These are phyloP conservation scores for Calliphora vomitoria DNA, from an alignment of 2,888 invertebrate genomes.

Conservation along the genomic window DNA sequence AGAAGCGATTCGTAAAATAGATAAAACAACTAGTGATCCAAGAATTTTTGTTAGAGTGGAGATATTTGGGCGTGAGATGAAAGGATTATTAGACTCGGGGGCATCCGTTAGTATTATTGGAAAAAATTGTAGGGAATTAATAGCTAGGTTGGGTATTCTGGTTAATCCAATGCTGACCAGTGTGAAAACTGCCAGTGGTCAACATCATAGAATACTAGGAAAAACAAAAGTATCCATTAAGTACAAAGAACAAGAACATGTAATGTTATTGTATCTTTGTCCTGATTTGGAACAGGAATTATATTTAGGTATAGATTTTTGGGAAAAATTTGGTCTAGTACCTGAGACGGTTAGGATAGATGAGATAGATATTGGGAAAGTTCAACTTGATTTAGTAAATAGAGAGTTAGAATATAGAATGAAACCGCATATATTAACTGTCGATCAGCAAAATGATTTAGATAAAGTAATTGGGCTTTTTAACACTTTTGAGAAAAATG, in stretches of 20 bases:
- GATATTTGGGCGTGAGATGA: not conserved
- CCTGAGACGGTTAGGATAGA: not conserved
- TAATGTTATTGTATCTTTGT: slow-evolving; percentile 33
- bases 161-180: not conserved
- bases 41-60: not conserved
- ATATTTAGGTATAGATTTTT: slow-evolving; percentile 36
- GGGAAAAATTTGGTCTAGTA: not conserved
- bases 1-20: not conserved
- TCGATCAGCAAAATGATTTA: not conserved
- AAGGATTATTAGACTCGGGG: slow-evolving; percentile 31
- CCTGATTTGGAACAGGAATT: slow-evolving; percentile 42
- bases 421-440: not conserved
- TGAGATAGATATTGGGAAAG: not conserved
- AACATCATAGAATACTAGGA: slow-evolving; percentile 29
- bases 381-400: not conserved
- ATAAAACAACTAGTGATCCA: not conserved
- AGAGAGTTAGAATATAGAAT: not conserved
- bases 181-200: slow-evolving; percentile 42
- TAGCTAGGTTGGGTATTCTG: not conserved
- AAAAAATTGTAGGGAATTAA: slow-evolving; percentile 35
- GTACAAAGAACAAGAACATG: slow-evolving; percentile 26
- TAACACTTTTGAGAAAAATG: not conserved
- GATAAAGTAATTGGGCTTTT: not conserved
- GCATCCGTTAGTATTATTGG: slow-evolving; percentile 37
- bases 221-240: slow-evolving; percentile 29